Percentiles rank a stretch among this genome's conserved stretches.
phyloP scores from a whole-genome alignment of 2,113 vertebrate species.

The Hystrix brachyura region DNA sequence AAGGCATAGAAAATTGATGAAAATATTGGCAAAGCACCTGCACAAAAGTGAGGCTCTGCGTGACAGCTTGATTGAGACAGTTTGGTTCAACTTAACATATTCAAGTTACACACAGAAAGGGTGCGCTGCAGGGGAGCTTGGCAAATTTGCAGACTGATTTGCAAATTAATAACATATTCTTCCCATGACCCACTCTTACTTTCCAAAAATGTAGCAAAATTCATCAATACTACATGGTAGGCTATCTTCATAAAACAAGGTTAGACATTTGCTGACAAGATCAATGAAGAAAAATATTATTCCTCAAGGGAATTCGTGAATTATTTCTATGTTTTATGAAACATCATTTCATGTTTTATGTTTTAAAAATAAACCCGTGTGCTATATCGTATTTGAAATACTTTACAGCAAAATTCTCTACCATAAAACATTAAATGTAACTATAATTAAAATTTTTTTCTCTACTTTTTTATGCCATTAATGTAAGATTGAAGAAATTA shows the following conservation, averaged over 20 bases:
- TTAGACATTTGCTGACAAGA: slow-evolving; percentile 9
- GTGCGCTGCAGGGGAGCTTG: not conserved
- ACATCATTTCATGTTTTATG: not conserved
- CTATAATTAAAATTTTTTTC: not conserved
- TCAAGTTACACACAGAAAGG: not conserved
- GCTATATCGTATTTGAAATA: slow-evolving; percentile 2
- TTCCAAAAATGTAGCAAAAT: not conserved
- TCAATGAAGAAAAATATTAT: not conserved
- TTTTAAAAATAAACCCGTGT: not conserved
- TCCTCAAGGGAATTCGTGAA: slow-evolving; percentile 19
- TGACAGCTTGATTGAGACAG: not conserved
- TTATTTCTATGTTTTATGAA: slow-evolving; percentile 8
- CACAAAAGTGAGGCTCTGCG: not conserved
- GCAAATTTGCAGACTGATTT: not conserved
- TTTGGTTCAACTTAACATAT: not conserved
- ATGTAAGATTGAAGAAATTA: slow-evolving; percentile 37
- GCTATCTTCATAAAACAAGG: not conserved
- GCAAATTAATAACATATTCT: not conserved
- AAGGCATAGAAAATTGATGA: not conserved
- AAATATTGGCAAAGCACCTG: not conserved
- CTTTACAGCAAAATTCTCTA: not conserved
- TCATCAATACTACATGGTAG: not conserved
- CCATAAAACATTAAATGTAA: slow-evolving; percentile 23
- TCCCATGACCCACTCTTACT: not conserved
- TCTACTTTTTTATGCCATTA: not conserved